Evolutionary conservation across 2,113 vertebrate species (phyloP).

Genomic region (Craseonycteris thonglongyai): DNA sequence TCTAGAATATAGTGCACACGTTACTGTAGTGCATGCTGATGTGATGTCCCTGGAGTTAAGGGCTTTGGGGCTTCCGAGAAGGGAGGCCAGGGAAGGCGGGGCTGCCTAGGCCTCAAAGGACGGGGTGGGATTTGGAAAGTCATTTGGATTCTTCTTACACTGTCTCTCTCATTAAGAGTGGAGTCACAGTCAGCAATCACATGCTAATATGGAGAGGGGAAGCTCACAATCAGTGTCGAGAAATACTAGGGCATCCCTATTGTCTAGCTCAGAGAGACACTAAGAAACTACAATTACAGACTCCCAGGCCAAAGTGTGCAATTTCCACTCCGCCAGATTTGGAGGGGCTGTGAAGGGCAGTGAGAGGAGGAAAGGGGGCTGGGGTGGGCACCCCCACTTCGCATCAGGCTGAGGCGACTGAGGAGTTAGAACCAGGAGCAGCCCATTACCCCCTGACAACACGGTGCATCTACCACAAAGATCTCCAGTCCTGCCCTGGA

Average conservation of each 20-base stretch:
- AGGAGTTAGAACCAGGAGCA: not conserved
- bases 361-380: not conserved
- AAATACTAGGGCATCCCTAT: conserved; percentile 22
- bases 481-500: not conserved
- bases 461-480: not conserved
- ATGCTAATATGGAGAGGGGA: not conserved
- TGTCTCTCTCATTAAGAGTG: not conserved
- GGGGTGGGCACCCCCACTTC: not conserved
- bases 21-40: too few species aligned
- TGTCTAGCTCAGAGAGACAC: not conserved
- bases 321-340: not conserved
- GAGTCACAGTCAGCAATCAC: not conserved
- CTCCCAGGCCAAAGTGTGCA: not conserved
- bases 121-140: not conserved
- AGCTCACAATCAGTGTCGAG: not conserved
- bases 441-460: not conserved
- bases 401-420: not conserved
- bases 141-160: not conserved
- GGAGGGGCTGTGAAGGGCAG: not conserved
- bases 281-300: conserved; percentile 10
- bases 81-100: not conserved
- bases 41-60: not conserved
- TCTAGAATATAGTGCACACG: not conserved
- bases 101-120: not conserved
- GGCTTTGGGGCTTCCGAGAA: not conserved